These are phyloP conservation scores for Gephyroberyx darwinii DNA, from an alignment of 2,797 vertebrate species.

Conservation along the genomic window DNA sequence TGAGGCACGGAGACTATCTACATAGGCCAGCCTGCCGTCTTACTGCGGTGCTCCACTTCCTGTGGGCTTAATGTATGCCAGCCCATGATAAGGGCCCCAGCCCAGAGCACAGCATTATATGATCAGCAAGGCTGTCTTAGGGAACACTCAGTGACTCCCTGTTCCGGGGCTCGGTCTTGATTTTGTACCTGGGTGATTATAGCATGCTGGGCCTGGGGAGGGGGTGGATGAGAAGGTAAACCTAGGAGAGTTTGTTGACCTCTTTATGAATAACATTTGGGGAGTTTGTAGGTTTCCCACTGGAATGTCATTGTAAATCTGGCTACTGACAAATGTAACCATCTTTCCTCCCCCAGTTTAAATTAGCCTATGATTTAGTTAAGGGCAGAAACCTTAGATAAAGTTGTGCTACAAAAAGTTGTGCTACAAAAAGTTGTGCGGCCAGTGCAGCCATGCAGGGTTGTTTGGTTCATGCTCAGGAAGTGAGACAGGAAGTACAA, in stretches of 20 bases:
- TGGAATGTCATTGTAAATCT: background rate
- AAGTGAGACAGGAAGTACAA: conserved; percentile 32
- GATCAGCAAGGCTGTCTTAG: conserved; percentile 35
- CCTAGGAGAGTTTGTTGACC: conserved; percentile 3
- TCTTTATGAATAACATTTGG: background rate
- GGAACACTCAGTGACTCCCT: conserved; percentile 38
- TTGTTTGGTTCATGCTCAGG: conserved; percentile 23
- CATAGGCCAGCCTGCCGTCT: conserved; percentile 69
- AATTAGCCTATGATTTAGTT: background rate
- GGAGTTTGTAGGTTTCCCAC: background rate
- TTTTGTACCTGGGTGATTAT: conserved; percentile 58
- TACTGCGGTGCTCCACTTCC: conserved; percentile 70
- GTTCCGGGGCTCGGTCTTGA: conserved; percentile 38
- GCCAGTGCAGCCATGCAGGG: conserved; percentile 3
- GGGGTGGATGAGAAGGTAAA: conserved; percentile 4
- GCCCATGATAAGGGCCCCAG: conserved; percentile 68
- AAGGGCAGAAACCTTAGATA: conserved; percentile 10
- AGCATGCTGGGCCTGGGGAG: conserved; percentile 17
- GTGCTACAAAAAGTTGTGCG: conserved; percentile 12
- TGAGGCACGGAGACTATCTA: conserved; percentile 70
- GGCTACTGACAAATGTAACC: background rate
- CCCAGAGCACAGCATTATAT: conserved; percentile 42
- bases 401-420: conserved; percentile 8
- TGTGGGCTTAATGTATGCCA: conserved; percentile 76
- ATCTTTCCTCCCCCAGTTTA: background rate